These are phyloP conservation scores for Chascanopsetta lugubris DNA, from an alignment of 2,113 vertebrate genomes.

Conservation along the genomic window DNA sequence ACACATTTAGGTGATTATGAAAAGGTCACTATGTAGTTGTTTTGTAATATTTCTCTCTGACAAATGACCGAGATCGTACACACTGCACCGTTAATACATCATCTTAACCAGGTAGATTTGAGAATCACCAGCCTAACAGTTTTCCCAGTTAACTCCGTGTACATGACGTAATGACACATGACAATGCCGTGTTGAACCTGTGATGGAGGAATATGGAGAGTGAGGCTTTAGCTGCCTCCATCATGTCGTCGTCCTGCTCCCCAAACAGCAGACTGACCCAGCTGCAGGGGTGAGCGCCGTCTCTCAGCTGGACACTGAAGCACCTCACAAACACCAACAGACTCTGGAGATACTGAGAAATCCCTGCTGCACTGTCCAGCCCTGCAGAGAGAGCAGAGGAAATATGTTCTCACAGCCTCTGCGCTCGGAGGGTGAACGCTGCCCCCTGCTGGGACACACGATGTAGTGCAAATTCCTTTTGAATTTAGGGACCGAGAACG, in stretches of 20 bases:
- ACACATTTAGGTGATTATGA: no score
- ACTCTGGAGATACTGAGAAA: slow-evolving; percentile 69
- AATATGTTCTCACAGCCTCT: neutral
- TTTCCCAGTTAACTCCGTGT: neutral
- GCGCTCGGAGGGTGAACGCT: neutral
- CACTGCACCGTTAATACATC: no score
- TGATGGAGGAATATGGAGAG: slow-evolving; percentile 83
- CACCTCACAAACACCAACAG: slow-evolving; percentile 82
- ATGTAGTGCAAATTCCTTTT: slow-evolving; percentile 1
- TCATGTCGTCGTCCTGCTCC: slow-evolving; percentile 97
- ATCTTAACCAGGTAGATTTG: no score
- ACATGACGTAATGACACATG: neutral
- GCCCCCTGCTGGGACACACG: slow-evolving; percentile 44
- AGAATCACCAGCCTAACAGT: neutral
- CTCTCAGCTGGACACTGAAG: slow-evolving; percentile 38
- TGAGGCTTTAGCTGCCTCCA: slow-evolving; percentile 88
- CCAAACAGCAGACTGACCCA: slow-evolving; percentile 88
- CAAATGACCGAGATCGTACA: no score
- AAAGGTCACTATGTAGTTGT: no score
- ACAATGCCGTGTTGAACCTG: slow-evolving; percentile 51
- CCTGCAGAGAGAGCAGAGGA: slow-evolving; percentile 31
- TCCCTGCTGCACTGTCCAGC: slow-evolving; percentile 18
- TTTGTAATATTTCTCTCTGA: no score
- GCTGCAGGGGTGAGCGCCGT: slow-evolving; percentile 79
- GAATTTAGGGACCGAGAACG: no score